Evolutionary conservation across 2,797 vertebrate species (phyloP).

Genomic region (Dryobates pubescens): DNA sequence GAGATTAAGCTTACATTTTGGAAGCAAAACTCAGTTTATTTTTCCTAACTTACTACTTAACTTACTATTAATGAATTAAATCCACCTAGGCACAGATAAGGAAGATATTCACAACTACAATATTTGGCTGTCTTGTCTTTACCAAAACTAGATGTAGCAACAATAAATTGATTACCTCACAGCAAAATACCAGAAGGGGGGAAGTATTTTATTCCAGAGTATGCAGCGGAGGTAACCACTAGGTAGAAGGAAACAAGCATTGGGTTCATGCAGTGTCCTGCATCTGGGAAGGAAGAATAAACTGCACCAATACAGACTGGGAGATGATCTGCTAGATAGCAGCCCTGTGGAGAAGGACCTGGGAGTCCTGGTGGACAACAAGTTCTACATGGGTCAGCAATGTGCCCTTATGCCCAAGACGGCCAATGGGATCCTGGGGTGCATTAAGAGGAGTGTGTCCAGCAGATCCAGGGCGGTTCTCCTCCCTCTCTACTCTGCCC

Average conservation of each 20-base stretch:
- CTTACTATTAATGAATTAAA: background rate
- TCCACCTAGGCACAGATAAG: background rate
- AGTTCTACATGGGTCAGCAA: no score
- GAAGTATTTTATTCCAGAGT: background rate
- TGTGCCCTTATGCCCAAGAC: no score
- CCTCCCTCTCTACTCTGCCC: no score
- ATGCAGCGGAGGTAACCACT: background rate
- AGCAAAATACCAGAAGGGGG: background rate
- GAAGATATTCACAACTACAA: background rate
- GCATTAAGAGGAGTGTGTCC: no score
- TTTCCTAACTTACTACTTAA: background rate
- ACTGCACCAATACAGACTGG: no score
- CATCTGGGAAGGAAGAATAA: no score
- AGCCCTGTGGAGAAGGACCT: no score
- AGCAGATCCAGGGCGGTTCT: no score
- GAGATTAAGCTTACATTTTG: background rate
- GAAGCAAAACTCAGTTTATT: background rate
- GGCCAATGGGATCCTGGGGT: no score
- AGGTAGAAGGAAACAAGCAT: background rate
- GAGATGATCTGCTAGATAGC: no score
- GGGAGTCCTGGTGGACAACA: no score
- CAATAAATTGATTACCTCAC: background rate
- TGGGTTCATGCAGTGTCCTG: background rate
- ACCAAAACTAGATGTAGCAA: background rate
- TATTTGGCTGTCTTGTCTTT: background rate